Evolutionary conservation across 2,113 vertebrate genomes (phyloP), one percentile per base, ranked within the genome.

Genomic region (Trematocara variabile): DNA sequence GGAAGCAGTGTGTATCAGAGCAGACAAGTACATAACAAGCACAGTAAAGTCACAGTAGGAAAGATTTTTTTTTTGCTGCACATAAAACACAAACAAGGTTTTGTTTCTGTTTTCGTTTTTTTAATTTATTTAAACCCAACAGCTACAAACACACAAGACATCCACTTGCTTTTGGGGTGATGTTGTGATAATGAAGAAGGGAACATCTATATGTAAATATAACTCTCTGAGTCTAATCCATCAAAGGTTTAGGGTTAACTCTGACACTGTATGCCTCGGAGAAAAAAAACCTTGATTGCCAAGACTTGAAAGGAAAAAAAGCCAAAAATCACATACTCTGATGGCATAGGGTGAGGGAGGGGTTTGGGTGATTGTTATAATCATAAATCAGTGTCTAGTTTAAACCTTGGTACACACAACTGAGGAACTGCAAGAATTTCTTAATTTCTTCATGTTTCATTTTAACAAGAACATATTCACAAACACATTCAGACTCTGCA

Each of bases 401-500:
- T 70, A 83, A 87, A 83, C 5, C 25, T 52, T 5, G 10, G 7
- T 30, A 79, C 41, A 77, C 37, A 44, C 33, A 80, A 53, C 55
- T 3, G 14, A 48, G 2, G 53, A 70, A 20, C 44, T 56, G 20
- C 18, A 20, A 60, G 50, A 50, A n/a, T 48, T 37, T n/a, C 20
- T 18, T 37, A 2, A 41, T 77, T 37, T n/a, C 20, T 18, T 37
- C 2, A 41, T 77, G 53, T 70, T 73, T 77, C 16, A 68, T 10
- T 68, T 16, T 79, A 78, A 87, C 78, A 82, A n/a, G 37, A 86
- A 41, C 37, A 84, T 12, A 33, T 77, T 56, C 54, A 58, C 41
- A 68, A 39, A 70, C 54, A 80, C 77, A 78, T 25, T 46, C 8
- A 73, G 18, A 7, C 20, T 60, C 70, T 80, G 48, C 56, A 46